Evolutionary conservation across 64 coral and sea anemone genomes (phyloP).

Genomic region (Astreopora myriophthalma): DNA sequence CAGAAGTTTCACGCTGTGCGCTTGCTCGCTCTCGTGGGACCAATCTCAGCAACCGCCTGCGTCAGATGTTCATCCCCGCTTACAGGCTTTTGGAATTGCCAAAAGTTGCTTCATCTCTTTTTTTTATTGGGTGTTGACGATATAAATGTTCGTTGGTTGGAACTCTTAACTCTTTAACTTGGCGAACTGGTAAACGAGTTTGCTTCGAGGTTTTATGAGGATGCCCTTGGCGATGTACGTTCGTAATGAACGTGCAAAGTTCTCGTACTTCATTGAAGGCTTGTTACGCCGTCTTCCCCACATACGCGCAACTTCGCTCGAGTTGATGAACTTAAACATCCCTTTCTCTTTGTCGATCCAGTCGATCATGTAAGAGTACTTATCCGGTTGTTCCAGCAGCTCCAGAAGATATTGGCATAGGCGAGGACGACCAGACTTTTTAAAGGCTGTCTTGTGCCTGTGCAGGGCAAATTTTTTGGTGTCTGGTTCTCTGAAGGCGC

Average conservation of each 20-base stretch:
- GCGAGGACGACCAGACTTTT: conserved; percentile 51
- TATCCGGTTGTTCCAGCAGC: conserved; percentile 37
- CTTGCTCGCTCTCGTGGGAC: neutral
- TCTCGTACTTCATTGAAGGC: conserved; percentile 76
- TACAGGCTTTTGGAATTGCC: no score
- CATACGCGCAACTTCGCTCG: conserved; percentile 43
- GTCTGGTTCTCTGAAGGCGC: neutral
- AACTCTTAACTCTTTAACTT: neutral
- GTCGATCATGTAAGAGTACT: conserved; percentile 61
- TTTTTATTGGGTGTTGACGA: neutral
- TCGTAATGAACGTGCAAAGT: conserved; percentile 70
- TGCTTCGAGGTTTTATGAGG: conserved; percentile 68
- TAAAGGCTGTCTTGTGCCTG: conserved; percentile 54
- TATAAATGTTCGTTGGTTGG: neutral
- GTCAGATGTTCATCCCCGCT: no score
- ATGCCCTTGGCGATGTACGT: conserved; percentile 79
- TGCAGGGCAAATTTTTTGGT: conserved; percentile 36
- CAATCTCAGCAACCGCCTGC: neutral
- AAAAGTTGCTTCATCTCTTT: no score
- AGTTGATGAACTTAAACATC: conserved; percentile 73
- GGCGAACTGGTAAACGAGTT: conserved; percentile 60
- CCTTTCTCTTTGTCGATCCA: conserved; percentile 73
- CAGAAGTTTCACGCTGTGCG: neutral
- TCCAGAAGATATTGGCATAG: conserved; percentile 67
- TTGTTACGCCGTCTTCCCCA: conserved; percentile 67